Conservation (phyloP, 2,888 invertebrate species). For the Parnassius smintheus region DNA sequence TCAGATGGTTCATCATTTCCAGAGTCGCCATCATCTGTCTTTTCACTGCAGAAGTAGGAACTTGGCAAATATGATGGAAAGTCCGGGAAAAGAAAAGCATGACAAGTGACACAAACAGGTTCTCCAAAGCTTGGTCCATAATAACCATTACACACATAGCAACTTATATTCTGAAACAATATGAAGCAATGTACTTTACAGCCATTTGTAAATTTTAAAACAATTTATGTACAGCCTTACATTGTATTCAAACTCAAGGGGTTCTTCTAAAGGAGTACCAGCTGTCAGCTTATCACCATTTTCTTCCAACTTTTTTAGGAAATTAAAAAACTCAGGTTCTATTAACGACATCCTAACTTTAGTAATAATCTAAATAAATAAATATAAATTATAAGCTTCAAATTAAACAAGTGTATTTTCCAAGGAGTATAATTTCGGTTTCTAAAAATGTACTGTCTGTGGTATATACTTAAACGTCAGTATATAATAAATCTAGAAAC, state of each 20-base stretch:
- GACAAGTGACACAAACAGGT: constrained; percentile 95
- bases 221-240: constrained; percentile 41
- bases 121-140: constrained; percentile 95
- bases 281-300: constrained; percentile 64
- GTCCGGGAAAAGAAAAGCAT: constrained; percentile 94
- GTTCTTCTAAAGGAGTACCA: constrained; percentile 51
- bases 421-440: no score
- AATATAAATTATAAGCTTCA: no score
- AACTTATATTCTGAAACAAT: constrained; percentile 83
- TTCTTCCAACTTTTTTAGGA: constrained; percentile 68
- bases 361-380: not conserved
- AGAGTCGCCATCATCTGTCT: constrained; percentile 94
- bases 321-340: constrained; percentile 61
- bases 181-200: not conserved
- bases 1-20: constrained; percentile 97
- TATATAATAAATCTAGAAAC: no score
- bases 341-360: constrained; percentile 38
- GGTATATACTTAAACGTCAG: no score
- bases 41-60: constrained; percentile 75
- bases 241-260: constrained; percentile 69
- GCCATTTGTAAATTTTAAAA: no score
- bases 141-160: constrained; percentile 94
- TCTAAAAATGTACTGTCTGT: no score
- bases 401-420: no score
- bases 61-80: constrained; percentile 80